Percentiles rank a stretch among this genome's conserved stretches.
These are phyloP conservation scores for Timandra comae DNA, from an alignment of 2,888 invertebrate species.

Conservation along the genomic window DNA sequence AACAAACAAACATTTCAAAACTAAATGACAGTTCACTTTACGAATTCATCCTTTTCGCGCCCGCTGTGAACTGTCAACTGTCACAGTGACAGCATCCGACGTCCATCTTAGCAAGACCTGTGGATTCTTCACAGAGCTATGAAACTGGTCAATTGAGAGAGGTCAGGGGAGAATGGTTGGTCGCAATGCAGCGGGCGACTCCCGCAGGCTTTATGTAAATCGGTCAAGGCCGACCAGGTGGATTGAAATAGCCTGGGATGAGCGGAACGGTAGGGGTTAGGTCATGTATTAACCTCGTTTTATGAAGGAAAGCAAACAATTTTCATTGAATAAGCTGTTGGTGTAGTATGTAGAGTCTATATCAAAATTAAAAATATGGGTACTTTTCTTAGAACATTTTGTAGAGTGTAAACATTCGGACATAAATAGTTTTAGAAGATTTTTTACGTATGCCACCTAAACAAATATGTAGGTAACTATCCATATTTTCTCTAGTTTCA, in stretches of 20 bases:
- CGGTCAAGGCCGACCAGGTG: slow-evolving; percentile 40
- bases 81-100: slow-evolving; percentile 42
- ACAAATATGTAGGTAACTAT: too few species aligned
- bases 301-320: too few species aligned
- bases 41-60: slow-evolving; percentile 30
- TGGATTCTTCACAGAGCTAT: slow-evolving; percentile 4
- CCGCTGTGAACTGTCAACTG: slow-evolving; percentile 41
- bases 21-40: slow-evolving; percentile 20
- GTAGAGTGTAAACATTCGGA: not conserved
- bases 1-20: slow-evolving; percentile 24
- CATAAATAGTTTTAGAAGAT: not conserved
- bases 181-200: slow-evolving; percentile 39
- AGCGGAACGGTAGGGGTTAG: too few species aligned
- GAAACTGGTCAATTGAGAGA: slow-evolving; percentile 14
- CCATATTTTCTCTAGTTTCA: not conserved
- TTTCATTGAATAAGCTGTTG: too few species aligned
- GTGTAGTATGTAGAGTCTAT: too few species aligned
- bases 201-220: slow-evolving; percentile 46
- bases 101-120: slow-evolving; percentile 18
- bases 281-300: too few species aligned
- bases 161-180: slow-evolving; percentile 29
- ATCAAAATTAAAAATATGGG: too few species aligned
- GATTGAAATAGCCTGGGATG: slow-evolving; percentile 24
- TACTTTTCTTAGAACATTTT: too few species aligned
- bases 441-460: too few species aligned